These are phyloP conservation scores for Geococcyx californianus DNA, from an alignment of 2,113 vertebrate species.

Conservation along the genomic window DNA sequence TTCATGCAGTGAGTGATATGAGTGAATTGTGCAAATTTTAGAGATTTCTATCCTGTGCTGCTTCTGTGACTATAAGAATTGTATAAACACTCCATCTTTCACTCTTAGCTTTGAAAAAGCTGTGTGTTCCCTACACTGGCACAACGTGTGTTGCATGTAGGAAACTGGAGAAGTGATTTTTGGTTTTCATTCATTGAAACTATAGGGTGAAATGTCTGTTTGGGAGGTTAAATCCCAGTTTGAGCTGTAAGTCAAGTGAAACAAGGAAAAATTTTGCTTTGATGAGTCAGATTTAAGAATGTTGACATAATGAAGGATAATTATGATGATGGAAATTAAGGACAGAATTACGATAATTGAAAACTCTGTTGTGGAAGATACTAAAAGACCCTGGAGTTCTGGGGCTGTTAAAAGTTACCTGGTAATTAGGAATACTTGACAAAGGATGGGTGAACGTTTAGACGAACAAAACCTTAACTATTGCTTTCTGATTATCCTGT, in stretches of 20 bases:
- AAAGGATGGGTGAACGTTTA: conserved; percentile 6
- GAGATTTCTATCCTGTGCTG: background rate
- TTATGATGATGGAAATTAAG: conserved; percentile 73
- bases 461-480: conserved; percentile 17
- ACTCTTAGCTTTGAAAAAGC: background rate
- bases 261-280: conserved; percentile 55
- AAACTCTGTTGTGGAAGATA: conserved; percentile 70
- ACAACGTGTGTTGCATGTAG: background rate
- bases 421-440: conserved; percentile 67
- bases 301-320: conserved; percentile 69
- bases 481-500: background rate
- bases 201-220: background rate
- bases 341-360: conserved; percentile 73
- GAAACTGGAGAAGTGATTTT: background rate
- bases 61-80: background rate
- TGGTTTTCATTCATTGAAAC: background rate
- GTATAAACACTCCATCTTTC: background rate
- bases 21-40: background rate
- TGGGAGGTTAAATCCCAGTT: conserved; percentile 6
- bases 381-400: conserved; percentile 64
- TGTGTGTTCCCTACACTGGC: no score
- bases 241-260: conserved; percentile 56
- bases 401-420: conserved; percentile 51
- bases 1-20: background rate
- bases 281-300: conserved; percentile 71